These are phyloP conservation scores for Trilocha varians DNA, from an alignment of 2,888 invertebrate genomes.

Conservation along the genomic window DNA sequence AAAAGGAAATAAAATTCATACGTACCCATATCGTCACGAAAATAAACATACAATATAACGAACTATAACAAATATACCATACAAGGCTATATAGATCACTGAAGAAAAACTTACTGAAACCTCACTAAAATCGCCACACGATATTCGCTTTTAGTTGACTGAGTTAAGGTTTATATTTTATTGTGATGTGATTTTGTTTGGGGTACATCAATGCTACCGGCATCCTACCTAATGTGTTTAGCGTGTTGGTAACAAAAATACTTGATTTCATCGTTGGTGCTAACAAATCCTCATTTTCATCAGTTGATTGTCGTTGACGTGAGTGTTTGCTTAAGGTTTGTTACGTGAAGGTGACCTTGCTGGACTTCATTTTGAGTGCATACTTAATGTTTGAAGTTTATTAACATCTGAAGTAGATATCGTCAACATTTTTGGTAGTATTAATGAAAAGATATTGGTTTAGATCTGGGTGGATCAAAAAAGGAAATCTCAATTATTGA, in stretches of 20 bases:
- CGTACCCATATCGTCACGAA: conserved; percentile 4
- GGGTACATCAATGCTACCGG: neutral
- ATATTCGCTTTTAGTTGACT: neutral
- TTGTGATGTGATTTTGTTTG: neutral
- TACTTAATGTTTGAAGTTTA: neutral
- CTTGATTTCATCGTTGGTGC: conserved; percentile 6
- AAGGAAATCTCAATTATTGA: too few species aligned
- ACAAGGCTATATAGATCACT: conserved; percentile 5
- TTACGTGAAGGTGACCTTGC: neutral
- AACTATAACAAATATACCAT: conserved; percentile 2
- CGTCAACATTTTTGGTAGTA: too few species aligned
- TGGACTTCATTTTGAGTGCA: neutral
- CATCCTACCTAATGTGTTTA: conserved; percentile 18
- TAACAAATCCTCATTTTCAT: conserved; percentile 8
- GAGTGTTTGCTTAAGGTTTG: neutral
- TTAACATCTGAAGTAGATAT: too few species aligned
- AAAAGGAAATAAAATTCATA: conserved; percentile 7
- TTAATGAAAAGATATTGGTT: too few species aligned
- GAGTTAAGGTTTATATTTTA: neutral
- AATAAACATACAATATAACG: neutral
- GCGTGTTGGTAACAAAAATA: conserved; percentile 16
- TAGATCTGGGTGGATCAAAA: too few species aligned
- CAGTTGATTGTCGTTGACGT: neutral
- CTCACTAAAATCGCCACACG: neutral
- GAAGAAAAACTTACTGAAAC: neutral